phyloP scores from a whole-genome alignment of 35 echinoderm and acorn worm genomes.

The Strongylocentrotus purpuratus region DNA sequence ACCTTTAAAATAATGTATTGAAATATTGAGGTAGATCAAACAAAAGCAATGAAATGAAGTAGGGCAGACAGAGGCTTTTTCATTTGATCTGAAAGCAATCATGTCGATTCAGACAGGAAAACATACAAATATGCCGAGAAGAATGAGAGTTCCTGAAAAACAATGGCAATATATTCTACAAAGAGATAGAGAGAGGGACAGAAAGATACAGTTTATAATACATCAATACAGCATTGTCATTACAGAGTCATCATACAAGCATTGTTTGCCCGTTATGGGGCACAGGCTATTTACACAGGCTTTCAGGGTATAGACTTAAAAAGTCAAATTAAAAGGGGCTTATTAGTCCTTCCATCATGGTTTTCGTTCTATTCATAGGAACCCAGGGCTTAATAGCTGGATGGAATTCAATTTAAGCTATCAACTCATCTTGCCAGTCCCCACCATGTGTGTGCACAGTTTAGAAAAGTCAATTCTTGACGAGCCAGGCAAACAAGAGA shows the following conservation, averaged over 20 bases:
- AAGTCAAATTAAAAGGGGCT: slow-evolving; percentile 7
- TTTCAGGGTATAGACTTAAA: background rate
- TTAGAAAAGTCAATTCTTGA: slow-evolving; percentile 27
- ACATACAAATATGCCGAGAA: background rate
- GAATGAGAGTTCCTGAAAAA: background rate
- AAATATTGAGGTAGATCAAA: too few species aligned
- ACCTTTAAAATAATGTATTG: too few species aligned
- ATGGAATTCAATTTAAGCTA: background rate
- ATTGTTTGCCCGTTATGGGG: background rate
- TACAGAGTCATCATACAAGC: background rate
- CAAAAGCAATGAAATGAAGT: background rate
- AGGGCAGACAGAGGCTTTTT: background rate
- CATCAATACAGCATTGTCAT: background rate
- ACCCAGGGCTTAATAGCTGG: background rate
- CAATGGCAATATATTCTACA: background rate
- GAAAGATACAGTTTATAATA: background rate
- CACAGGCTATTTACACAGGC: background rate
- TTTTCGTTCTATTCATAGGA: background rate
- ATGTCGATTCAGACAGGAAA: background rate
- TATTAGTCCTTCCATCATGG: background rate
- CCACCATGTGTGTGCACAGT: slow-evolving; percentile 2
- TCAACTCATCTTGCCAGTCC: background rate
- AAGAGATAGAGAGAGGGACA: background rate
- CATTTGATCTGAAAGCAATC: background rate
- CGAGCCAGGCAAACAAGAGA: slow-evolving; percentile 16